These are phyloP conservation scores for Meleagris gallopavo DNA, from an alignment of 2,113 vertebrate species.

Conservation along the genomic window DNA sequence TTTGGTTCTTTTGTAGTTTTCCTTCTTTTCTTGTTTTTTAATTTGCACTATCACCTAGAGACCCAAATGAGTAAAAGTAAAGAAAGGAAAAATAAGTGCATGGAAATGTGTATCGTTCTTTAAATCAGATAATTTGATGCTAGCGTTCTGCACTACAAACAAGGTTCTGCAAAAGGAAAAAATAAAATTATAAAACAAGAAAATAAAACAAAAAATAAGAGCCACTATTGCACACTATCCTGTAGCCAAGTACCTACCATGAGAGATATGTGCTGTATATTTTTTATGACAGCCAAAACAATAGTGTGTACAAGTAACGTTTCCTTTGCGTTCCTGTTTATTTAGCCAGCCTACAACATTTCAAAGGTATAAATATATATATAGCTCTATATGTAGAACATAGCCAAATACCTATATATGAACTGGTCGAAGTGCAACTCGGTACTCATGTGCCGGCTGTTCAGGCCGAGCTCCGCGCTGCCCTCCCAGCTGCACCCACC, in stretches of 20 bases:
- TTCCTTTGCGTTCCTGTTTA: conserved; percentile 72
- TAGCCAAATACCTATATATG: conserved; percentile 76
- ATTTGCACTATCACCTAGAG: conserved; percentile 67
- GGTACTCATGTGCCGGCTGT: conserved; percentile 22
- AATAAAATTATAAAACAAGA: not conserved
- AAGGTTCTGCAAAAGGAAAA: conserved; percentile 38
- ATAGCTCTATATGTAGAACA: conserved; percentile 71
- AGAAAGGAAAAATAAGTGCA: not conserved
- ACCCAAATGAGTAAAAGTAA: conserved; percentile 63
- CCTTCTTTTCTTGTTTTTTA: not conserved
- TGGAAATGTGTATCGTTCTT: conserved; percentile 30
- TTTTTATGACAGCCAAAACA: conserved; percentile 66
- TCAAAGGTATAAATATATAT: conserved; percentile 69
- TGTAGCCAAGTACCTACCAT: conserved; percentile 50
- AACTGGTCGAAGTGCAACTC: conserved; percentile 55
- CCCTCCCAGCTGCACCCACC: not conserved
- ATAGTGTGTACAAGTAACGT: conserved; percentile 56
- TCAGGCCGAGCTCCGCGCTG: not conserved
- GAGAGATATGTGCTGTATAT: conserved; percentile 68
- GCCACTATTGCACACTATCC: conserved; percentile 42
- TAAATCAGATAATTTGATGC: conserved; percentile 53
- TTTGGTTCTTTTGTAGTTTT: not conserved
- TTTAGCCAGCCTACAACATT: conserved; percentile 74
- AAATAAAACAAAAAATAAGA: conserved; percentile 7
- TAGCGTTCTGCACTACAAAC: conserved; percentile 44